Conservation (phyloP, 2,113 vertebrate species). For the Pelusios castaneus region DNA sequence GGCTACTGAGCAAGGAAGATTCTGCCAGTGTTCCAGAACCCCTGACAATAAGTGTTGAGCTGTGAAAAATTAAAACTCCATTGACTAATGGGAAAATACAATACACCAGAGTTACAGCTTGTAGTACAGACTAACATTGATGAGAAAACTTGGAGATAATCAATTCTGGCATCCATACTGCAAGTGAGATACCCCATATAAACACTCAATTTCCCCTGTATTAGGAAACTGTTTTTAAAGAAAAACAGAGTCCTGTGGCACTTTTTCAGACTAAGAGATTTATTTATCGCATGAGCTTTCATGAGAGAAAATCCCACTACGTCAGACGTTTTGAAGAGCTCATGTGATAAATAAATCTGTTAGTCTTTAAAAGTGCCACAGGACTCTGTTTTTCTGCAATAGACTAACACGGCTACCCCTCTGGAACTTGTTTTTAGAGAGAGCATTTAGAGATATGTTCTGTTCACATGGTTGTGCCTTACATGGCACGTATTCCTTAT, state of each 20-base stretch:
- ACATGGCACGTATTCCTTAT: fast-evolving
- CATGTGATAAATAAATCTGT: no score
- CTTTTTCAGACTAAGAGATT: no score
- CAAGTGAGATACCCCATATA: not conserved
- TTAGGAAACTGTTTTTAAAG: no score
- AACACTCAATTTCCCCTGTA: not conserved
- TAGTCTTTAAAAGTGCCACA: no score
- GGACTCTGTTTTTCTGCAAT: no score
- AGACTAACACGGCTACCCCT: no score
- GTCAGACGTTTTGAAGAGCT: no score
- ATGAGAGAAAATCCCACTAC: no score
- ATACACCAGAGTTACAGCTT: not conserved
- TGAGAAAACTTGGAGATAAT: not conserved
- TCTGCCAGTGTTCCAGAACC: not conserved
- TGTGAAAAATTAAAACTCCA: not conserved
- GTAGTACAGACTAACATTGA: not conserved
- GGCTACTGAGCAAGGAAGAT: not conserved
- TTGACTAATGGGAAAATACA: not conserved
- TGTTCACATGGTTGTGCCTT: not conserved
- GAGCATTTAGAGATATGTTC: not conserved
- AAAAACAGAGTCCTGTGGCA: no score
- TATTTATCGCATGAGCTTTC: no score
- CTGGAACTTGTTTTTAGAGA: not conserved
- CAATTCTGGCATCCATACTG: not conserved
- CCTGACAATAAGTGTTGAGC: not conserved